Conservation (phyloP, 2,797 vertebrate genomes). For the Chiroxiphia lanceolata region DNA sequence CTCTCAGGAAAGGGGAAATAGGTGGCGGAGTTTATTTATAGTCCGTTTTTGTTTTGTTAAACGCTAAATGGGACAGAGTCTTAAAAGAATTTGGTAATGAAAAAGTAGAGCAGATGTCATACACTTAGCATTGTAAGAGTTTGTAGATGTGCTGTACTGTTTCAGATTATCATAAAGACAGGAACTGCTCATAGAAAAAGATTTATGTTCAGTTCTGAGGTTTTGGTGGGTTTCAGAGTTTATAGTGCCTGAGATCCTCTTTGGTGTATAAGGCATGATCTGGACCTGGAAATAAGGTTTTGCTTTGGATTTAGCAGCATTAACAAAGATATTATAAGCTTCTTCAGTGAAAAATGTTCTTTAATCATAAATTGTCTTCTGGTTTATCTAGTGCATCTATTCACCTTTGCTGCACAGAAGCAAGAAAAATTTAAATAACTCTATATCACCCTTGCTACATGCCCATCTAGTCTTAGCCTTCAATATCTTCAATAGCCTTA, state of each 20-base stretch:
- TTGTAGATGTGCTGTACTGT: background rate
- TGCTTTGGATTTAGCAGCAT: background rate
- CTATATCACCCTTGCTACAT: background rate
- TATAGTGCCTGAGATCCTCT: background rate
- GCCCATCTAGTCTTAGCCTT: background rate
- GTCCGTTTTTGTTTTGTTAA: slow-evolving; percentile 22
- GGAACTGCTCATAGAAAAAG: background rate
- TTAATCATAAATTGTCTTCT: background rate
- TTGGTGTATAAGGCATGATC: background rate
- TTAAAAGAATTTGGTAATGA: slow-evolving; percentile 27
- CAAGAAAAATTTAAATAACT: background rate
- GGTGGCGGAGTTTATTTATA: slow-evolving; percentile 47
- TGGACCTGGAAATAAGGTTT: background rate
- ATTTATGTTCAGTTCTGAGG: background rate
- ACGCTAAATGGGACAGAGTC: slow-evolving; percentile 37
- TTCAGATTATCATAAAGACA: background rate
- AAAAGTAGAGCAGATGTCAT: slow-evolving; percentile 39
- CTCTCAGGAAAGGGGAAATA: slow-evolving; percentile 57
- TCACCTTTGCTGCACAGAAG: background rate
- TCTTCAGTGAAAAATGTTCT: background rate
- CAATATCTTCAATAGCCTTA: background rate
- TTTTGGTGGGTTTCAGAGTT: background rate
- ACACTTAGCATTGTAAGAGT: background rate
- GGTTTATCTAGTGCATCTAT: background rate
- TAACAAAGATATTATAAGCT: background rate